Evolutionary conservation across 2,888 invertebrate species (phyloP).

Genomic region (Trachelus troglodyta): DNA sequence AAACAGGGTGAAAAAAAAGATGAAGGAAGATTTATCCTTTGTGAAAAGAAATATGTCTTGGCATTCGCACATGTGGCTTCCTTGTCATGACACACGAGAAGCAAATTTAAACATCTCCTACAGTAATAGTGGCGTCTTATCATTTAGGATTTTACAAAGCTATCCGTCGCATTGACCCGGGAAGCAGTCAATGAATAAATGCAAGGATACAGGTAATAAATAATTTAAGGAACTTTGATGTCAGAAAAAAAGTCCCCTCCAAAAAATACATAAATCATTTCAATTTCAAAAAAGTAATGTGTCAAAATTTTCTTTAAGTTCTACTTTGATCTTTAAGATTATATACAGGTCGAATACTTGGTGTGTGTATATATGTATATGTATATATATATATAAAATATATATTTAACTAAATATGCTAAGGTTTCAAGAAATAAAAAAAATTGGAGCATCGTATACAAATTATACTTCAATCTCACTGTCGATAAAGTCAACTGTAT

Average conservation of each 20-base stretch:
- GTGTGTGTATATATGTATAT: neutral
- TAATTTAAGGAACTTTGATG: neutral
- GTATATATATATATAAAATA: neutral
- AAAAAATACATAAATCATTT: neutral
- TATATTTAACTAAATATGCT: neutral
- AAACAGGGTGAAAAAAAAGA: neutral
- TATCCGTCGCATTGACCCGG: neutral
- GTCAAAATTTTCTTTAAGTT: neutral
- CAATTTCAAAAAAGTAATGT: neutral
- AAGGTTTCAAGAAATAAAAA: neutral
- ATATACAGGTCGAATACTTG: neutral
- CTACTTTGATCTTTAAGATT: neutral
- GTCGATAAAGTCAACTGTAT: neutral
- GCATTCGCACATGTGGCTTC: neutral
- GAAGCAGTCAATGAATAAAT: neutral
- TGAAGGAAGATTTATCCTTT: neutral
- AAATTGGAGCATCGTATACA: neutral
- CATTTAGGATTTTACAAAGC: neutral
- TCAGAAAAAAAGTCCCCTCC: neutral
- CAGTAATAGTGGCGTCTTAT: neutral
- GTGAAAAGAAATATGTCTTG: neutral
- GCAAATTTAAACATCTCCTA: neutral
- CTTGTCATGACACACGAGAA: neutral
- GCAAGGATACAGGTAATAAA: neutral
- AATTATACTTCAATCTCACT: neutral